These are phyloP conservation scores for Anagyrus pseudococci DNA, from an alignment of 2,888 invertebrate species.

Conservation along the genomic window DNA sequence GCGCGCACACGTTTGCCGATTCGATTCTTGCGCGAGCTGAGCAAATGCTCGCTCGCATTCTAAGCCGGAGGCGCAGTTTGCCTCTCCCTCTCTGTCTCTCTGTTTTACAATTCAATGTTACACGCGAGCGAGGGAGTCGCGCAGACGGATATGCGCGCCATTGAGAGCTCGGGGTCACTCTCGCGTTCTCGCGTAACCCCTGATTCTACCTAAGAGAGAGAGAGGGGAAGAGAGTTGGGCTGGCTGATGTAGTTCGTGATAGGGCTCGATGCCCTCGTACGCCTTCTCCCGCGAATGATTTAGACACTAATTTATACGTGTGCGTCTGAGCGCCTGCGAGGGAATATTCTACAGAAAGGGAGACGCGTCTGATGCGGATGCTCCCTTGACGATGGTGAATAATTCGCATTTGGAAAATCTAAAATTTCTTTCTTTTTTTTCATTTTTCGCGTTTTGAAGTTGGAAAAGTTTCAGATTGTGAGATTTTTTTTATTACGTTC, in stretches of 20 bases:
- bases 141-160: not conserved
- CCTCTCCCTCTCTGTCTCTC: too few species aligned
- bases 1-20: not conserved
- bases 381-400: too few species aligned
- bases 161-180: too few species aligned
- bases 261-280: too few species aligned
- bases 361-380: too few species aligned
- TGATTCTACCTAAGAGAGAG: not conserved
- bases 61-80: not conserved
- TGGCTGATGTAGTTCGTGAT: conserved; percentile 25
- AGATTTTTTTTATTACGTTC: too few species aligned
- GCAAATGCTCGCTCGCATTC: not conserved
- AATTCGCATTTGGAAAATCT: too few species aligned
- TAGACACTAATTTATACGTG: conserved; percentile 31
- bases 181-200: too few species aligned
- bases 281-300: conserved; percentile 23
- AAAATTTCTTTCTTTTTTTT: too few species aligned
- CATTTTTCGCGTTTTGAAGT: too few species aligned
- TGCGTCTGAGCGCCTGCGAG: not conserved
- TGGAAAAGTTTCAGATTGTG: too few species aligned
- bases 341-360: not conserved
- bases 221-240: not conserved
- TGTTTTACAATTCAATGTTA: conserved; percentile 25
- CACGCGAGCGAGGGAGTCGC: not conserved
- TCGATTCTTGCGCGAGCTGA: conserved; percentile 8